Percentiles rank a stretch among this genome's conserved stretches.
phyloP scores from a whole-genome alignment of 2,797 vertebrate species.

The Sebastes aleutianus region DNA sequence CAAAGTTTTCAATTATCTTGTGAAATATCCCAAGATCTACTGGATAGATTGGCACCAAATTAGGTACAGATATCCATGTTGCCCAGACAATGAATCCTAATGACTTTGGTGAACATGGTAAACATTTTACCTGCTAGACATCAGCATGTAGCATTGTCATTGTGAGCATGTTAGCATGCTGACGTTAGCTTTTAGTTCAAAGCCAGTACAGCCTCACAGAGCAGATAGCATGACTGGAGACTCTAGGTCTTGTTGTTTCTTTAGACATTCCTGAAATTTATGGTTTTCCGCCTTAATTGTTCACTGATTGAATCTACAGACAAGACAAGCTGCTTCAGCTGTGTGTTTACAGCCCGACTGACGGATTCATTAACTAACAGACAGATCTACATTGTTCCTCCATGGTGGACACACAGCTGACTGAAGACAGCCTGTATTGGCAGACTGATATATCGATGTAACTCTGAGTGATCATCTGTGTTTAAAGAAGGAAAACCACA shows the following conservation, averaged over 20 bases:
- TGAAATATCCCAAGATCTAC: too few relatives aligned
- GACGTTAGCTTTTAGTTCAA: not conserved
- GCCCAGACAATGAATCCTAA: not conserved
- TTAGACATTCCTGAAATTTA: not conserved
- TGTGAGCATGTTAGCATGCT: not conserved
- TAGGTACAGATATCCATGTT: not conserved
- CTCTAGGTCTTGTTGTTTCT: not conserved
- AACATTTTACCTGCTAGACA: not conserved
- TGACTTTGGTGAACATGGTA: not conserved
- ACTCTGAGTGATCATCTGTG: not conserved
- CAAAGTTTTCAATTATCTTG: too few relatives aligned
- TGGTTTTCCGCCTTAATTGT: not conserved
- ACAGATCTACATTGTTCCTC: not conserved
- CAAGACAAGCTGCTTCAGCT: not conserved
- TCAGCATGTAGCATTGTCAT: not conserved
- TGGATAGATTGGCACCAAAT: not conserved
- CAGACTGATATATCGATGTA: not conserved
- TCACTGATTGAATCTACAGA: not conserved
- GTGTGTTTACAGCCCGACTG: not conserved
- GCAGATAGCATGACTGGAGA: not conserved
- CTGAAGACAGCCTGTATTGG: not conserved
- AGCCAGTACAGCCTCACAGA: not conserved
- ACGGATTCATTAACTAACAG: not conserved
- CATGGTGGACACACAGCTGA: not conserved
- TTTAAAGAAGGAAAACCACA: not conserved